phyloP scores from a whole-genome alignment of 2,888 invertebrate genomes.

The Colletes collaris region DNA sequence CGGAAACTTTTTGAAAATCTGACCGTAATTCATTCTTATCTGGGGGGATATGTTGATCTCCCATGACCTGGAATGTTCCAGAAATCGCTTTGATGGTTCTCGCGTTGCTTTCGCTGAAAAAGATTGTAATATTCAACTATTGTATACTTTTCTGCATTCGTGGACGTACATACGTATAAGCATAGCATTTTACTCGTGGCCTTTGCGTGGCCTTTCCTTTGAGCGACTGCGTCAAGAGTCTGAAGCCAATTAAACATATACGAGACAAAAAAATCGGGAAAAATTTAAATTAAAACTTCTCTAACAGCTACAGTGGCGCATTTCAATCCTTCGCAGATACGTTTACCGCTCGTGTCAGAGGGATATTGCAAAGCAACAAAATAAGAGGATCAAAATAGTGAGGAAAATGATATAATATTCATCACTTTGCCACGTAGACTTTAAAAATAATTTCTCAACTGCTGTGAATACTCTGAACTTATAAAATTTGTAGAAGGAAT shows the following conservation, averaged over 20 bases:
- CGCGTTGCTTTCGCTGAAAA: neutral
- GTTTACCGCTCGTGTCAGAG: too few species aligned
- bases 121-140: neutral
- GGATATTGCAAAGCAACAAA: too few species aligned
- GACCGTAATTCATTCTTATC: neutral
- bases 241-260: constrained; percentile 5
- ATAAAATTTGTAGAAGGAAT: too few species aligned
- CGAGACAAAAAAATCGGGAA: neutral
- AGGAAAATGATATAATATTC: too few species aligned
- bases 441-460: too few species aligned
- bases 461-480: too few species aligned
- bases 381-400: too few species aligned
- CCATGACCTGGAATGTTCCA: neutral
- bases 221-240: neutral
- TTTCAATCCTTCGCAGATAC: too few species aligned
- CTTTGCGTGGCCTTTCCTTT: neutral
- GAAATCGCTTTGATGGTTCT: neutral
- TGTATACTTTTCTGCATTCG: constrained; percentile 6
- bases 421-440: too few species aligned
- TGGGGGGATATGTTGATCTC: neutral
- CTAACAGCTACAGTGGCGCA: too few species aligned
- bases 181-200: neutral
- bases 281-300: neutral
- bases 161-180: neutral
- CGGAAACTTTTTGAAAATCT: neutral